These are phyloP conservation scores for Dendrocopos noguchii DNA, from an alignment of 2,113 vertebrate species.

Conservation along the genomic window DNA sequence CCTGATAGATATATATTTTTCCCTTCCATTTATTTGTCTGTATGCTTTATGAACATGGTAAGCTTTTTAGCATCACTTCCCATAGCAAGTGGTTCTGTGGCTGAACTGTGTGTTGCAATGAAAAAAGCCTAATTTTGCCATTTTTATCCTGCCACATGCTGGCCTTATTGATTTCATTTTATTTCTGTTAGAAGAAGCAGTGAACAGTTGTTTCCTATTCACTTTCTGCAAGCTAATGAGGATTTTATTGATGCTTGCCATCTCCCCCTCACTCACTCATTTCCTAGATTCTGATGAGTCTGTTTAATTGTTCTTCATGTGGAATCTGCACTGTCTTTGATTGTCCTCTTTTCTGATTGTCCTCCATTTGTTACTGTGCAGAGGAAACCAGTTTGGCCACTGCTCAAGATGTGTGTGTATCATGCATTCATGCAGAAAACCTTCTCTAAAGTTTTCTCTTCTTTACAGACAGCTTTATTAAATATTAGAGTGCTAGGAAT, in stretches of 20 bases:
- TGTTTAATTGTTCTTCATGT: not conserved
- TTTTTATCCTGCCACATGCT: not conserved
- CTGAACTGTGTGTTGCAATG: not conserved
- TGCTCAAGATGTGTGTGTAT: not conserved
- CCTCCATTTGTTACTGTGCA: not conserved
- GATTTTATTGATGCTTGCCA: not conserved
- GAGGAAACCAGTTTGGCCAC: not conserved
- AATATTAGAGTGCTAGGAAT: not conserved
- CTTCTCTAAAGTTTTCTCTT: not conserved
- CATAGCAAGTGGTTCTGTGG: not conserved
- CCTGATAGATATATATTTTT: not conserved
- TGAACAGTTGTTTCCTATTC: conserved; percentile 6
- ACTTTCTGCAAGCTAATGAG: conserved; percentile 19
- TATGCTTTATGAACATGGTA: not conserved
- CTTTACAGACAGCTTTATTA: not conserved
- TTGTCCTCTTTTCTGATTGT: not conserved
- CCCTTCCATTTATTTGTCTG: not conserved
- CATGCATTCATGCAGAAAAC: not conserved
- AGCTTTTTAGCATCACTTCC: conserved; percentile 9
- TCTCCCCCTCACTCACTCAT: not conserved
- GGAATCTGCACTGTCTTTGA: not conserved
- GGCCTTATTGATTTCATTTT: not conserved
- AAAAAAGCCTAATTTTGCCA: not conserved
- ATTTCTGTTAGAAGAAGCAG: conserved; percentile 32
- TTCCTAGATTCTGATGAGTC: not conserved